phyloP scores from a whole-genome alignment of 2,888 invertebrate genomes.

The Dicycla oo region DNA sequence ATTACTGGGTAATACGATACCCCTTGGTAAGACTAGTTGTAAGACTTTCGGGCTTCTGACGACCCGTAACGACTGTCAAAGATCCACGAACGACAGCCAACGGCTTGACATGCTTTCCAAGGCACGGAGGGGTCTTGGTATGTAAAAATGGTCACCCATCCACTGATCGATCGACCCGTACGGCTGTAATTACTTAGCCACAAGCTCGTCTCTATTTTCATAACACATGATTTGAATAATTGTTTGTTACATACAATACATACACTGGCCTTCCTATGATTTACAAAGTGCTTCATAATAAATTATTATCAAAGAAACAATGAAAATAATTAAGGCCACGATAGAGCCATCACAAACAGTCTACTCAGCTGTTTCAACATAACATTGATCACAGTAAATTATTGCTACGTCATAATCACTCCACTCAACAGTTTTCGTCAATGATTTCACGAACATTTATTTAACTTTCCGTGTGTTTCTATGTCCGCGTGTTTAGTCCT shows the following conservation, averaged over 20 bases:
- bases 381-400: constrained; percentile 11
- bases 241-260: background rate
- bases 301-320: constrained; percentile 10
- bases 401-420: constrained; percentile 16
- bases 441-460: constrained; percentile 1
- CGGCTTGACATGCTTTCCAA: too few relatives aligned
- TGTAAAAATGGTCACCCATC: too few relatives aligned
- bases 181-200: too few relatives aligned
- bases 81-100: too few relatives aligned
- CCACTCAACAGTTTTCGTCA: background rate
- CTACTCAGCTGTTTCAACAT: constrained; percentile 32
- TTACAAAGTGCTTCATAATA: background rate
- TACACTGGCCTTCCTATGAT: background rate
- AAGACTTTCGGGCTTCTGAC: too few relatives aligned
- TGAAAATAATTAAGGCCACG: constrained; percentile 12
- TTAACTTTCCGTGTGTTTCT: background rate
- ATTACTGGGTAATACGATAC: too few relatives aligned
- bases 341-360: background rate
- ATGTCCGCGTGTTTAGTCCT: background rate
- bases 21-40: too few relatives aligned
- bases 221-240: background rate
- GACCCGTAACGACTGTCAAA: too few relatives aligned
- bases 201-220: too few relatives aligned
- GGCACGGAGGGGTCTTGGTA: too few relatives aligned
- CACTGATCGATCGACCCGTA: too few relatives aligned